phyloP scores from a whole-genome alignment of 2,888 invertebrate genomes.

The Scelioninae gen. 2 region DNA sequence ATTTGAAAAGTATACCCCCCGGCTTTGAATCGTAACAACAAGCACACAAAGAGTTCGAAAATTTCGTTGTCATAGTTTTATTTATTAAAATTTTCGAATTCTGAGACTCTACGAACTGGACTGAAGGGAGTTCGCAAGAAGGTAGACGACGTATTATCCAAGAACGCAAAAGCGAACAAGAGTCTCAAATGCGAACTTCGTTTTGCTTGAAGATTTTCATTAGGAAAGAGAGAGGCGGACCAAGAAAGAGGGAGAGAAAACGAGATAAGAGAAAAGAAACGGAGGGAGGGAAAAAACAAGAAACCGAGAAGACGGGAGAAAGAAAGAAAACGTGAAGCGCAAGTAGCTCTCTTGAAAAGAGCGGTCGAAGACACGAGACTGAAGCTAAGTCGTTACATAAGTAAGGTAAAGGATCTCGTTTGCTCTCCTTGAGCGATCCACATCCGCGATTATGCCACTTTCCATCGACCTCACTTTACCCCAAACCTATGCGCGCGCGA shows the following conservation, averaged over 20 bases:
- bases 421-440: constrained; percentile 71
- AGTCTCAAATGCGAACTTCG: constrained; percentile 14
- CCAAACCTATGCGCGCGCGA: constrained; percentile 27
- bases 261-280: neutral
- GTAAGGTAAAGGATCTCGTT: constrained; percentile 69
- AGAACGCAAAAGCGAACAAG: constrained; percentile 32
- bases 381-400: constrained; percentile 71
- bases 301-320: neutral
- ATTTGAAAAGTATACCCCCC: too few relatives aligned
- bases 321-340: constrained; percentile 33
- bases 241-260: constrained; percentile 10
- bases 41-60: too few relatives aligned
- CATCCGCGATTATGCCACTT: constrained; percentile 73
- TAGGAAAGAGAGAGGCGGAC: constrained; percentile 29
- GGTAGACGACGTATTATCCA: constrained; percentile 26
- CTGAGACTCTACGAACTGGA: too few relatives aligned
- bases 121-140: constrained; percentile 30
- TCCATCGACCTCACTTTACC: constrained; percentile 70
- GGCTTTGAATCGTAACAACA: too few relatives aligned
- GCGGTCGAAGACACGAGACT: constrained; percentile 71
- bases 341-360: constrained; percentile 59
- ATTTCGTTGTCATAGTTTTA: too few relatives aligned
- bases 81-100: too few relatives aligned
- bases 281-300: constrained; percentile 5
- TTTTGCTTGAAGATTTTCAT: constrained; percentile 58